Evolutionary conservation across 2,797 vertebrate species (phyloP), one percentile per base, ranked within the genome.

Genomic region (Caiman crocodilus): DNA sequence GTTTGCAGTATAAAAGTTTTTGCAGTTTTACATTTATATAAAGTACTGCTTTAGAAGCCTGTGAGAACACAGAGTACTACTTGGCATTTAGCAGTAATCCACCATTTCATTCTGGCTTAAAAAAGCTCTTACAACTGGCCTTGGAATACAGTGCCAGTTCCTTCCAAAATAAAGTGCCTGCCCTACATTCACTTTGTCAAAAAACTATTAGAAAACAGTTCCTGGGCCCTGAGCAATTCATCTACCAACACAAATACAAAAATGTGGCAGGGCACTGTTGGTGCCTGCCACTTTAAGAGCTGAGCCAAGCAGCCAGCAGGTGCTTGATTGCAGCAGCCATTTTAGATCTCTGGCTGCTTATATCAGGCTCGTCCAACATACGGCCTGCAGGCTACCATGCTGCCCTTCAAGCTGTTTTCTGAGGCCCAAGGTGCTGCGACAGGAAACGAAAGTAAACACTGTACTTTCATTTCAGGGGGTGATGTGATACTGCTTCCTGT

Each of bases 11-110:
- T 80, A 61, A 83, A 89, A 86, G 71, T 28, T 14, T 59, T 59
- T 87, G 50, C 20, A 60, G n/a, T 73, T 88, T 75, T 63, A 56
- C 14, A 14, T 57, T 88, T 95, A 78, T 60, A 30, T 23, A 85
- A 77, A 86, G 3, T 0, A 55, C 30, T 86, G 63, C 61, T 90
- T 94, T 87, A 78, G 92, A 96, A 87, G 94, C 89, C 26, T 23
- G 32, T 0, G 4, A 95, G 79, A 94, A 76, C 14, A 57, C 79
- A 84, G 88, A 80, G 42, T 50, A 50, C 85, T 3, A 2, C 7
- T 95, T 42, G 73, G 76, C 58, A 86, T 96, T 93, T 87, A 90
- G 69, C 6, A 56, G 82, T 71, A 77, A 87, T 81, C 85, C 79
- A 84, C 30, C 80, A 84, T 95, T 79, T 93, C 73, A 76, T 56